Evolutionary conservation across 2,888 invertebrate genomes (phyloP).

Genomic region (Meiosimyza platycephala): DNA sequence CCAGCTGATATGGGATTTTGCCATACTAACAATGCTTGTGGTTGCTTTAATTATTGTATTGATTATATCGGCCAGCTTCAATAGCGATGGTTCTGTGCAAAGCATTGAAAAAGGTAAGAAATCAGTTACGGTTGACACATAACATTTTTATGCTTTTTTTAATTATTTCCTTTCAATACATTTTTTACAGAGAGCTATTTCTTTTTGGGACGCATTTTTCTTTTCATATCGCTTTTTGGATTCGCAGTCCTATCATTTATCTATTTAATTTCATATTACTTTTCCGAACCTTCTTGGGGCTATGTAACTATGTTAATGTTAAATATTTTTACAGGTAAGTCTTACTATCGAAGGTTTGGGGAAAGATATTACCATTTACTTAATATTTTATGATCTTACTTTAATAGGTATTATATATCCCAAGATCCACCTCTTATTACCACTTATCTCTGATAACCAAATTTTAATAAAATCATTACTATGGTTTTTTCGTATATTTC

Average conservation of each 20-base stretch:
- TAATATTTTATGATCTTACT: too few species aligned
- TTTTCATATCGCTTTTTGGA: conserved; percentile 71
- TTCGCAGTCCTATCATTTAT: conserved; percentile 77
- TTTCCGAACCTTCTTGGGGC: conserved; percentile 77
- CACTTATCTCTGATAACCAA: rapidly evolving
- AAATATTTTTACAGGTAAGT: conserved; percentile 76
- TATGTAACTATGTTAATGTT: conserved; percentile 77
- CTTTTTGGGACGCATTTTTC: not conserved
- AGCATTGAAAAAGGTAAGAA: conserved; percentile 45
- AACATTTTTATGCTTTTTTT: not conserved
- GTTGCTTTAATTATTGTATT: conserved; percentile 73
- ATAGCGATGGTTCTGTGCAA: conserved; percentile 69
- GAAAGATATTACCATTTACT: too few species aligned
- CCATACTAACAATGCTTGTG: conserved; percentile 75
- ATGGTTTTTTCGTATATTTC: conserved; percentile 75
- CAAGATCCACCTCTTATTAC: too few species aligned
- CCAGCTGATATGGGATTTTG: conserved; percentile 70
- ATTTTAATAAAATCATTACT: too few species aligned
- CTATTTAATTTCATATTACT: conserved; percentile 75
- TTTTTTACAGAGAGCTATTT: not conserved
- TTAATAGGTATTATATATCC: too few species aligned
- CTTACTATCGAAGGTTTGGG: too few species aligned
- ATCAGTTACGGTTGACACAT: conserved; percentile 21
- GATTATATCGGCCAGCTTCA: conserved; percentile 67
- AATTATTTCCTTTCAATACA: not conserved